phyloP scores from a whole-genome alignment of 2,113 vertebrate species.

The Oreocharis arfaki region DNA sequence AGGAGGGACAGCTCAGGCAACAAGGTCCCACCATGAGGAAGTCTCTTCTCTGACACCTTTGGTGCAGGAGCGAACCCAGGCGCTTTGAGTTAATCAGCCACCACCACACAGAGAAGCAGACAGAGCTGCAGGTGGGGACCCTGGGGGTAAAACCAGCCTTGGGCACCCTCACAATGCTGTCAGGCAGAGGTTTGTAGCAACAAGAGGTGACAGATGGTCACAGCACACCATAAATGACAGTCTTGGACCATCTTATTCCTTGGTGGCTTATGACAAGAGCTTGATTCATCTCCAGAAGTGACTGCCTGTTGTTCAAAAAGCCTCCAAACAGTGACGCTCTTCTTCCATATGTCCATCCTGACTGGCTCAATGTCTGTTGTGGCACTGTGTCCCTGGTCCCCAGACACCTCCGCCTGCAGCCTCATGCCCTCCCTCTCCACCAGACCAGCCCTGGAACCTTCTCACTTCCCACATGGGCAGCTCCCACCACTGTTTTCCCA shows the following conservation, averaged over 20 bases:
- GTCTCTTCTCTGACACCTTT: not conserved
- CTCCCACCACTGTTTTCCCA: not conserved
- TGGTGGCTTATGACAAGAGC: not conserved
- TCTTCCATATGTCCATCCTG: not conserved
- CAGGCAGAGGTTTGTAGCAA: not conserved
- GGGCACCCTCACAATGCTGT: not conserved
- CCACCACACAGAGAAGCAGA: not conserved
- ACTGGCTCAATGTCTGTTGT: not conserved
- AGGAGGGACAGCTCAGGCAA: not conserved
- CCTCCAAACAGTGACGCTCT: not conserved
- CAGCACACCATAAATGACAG: not conserved
- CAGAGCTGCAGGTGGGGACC: not conserved
- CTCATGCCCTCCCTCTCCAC: not conserved
- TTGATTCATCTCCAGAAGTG: not conserved
- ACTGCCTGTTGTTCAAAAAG: not conserved
- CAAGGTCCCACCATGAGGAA: not conserved
- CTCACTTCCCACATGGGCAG: not conserved
- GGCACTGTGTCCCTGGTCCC: not conserved
- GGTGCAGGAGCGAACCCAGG: not conserved
- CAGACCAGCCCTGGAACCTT: not conserved
- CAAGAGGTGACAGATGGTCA: not conserved
- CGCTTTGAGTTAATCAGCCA: not conserved
- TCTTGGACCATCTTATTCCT: not conserved
- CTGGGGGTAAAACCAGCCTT: not conserved
- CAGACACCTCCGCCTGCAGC: not conserved